Conservation (phyloP, 2,888 invertebrate genomes). For the Arenicola marina region DNA sequence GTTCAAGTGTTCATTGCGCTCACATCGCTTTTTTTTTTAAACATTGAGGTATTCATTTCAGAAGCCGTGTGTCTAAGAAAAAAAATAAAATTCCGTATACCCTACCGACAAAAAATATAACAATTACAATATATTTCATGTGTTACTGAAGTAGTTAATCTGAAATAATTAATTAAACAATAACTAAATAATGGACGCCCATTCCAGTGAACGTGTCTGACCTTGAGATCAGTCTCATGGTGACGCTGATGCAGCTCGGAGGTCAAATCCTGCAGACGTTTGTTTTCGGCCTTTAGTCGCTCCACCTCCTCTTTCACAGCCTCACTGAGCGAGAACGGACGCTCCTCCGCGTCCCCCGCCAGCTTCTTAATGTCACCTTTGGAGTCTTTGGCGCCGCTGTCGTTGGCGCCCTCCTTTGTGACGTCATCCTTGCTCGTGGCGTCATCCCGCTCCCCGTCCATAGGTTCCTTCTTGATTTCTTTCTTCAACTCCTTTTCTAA, state of each 20-base stretch:
- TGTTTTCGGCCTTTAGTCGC: constrained; percentile 87
- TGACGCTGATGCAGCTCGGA: constrained; percentile 91
- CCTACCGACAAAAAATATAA: neutral
- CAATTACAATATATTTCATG: constrained; percentile 1
- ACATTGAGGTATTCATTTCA: no score
- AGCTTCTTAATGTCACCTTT: constrained; percentile 11
- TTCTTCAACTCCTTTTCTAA: no score
- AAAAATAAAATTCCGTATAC: no score
- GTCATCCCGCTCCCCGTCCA: constrained; percentile 37
- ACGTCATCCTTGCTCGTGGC: constrained; percentile 11
- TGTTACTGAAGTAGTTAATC: neutral
- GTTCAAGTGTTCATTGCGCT: no score
- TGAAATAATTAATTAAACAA: neutral
- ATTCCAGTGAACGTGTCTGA: constrained; percentile 43
- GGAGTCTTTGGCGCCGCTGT: constrained; percentile 2
- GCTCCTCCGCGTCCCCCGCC: constrained; percentile 7
- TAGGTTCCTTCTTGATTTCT: no score
- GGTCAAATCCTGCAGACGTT: constrained; percentile 86
- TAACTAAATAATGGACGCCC: no score
- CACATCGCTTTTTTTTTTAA: no score
- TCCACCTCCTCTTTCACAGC: constrained; percentile 82
- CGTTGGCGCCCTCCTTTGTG: neutral
- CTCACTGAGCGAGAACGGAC: constrained; percentile 54
- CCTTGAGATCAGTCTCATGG: constrained; percentile 86
- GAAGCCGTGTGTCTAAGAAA: no score